phyloP scores from a whole-genome alignment of 2,797 vertebrate genomes.

The Erethizon dorsatum region DNA sequence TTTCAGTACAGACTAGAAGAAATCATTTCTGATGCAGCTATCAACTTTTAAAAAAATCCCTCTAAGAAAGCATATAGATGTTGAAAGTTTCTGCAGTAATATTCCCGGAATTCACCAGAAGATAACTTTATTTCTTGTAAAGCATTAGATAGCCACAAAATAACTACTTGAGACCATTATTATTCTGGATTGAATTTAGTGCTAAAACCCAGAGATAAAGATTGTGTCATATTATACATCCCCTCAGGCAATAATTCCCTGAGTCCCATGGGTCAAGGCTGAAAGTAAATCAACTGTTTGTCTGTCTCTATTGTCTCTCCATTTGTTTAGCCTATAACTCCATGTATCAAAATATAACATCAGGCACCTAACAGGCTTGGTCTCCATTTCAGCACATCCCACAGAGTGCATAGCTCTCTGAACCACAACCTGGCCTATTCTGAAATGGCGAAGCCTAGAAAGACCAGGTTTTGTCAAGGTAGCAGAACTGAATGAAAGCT shows the following conservation, averaged over 20 bases:
- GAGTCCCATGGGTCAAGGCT: conserved; percentile 72
- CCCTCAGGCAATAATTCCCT: conserved; percentile 59
- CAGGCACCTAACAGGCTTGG: background rate
- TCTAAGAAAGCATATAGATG: conserved; percentile 22
- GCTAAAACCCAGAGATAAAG: conserved; percentile 78
- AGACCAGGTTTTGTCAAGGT: background rate
- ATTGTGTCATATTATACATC: conserved; percentile 74
- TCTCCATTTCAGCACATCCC: conserved; percentile 29
- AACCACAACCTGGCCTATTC: background rate
- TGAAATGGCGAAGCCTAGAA: conserved; percentile 29
- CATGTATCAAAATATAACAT: conserved; percentile 53
- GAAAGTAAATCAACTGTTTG: conserved; percentile 78
- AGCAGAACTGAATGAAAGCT: background rate
- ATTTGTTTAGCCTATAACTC: background rate
- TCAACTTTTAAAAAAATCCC: background rate
- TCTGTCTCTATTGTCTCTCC: conserved; percentile 58
- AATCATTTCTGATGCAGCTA: background rate
- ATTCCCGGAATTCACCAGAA: conserved; percentile 56
- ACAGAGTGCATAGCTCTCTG: background rate
- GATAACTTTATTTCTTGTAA: conserved; percentile 66
- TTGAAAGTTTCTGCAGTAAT: conserved; percentile 2
- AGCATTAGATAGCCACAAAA: conserved; percentile 37
- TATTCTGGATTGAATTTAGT: conserved; percentile 76
- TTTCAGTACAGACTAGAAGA: background rate
- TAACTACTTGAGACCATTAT: conserved; percentile 68